phyloP scores from a whole-genome alignment of 2,113 vertebrate genomes.

The Neofelis nebulosa region DNA sequence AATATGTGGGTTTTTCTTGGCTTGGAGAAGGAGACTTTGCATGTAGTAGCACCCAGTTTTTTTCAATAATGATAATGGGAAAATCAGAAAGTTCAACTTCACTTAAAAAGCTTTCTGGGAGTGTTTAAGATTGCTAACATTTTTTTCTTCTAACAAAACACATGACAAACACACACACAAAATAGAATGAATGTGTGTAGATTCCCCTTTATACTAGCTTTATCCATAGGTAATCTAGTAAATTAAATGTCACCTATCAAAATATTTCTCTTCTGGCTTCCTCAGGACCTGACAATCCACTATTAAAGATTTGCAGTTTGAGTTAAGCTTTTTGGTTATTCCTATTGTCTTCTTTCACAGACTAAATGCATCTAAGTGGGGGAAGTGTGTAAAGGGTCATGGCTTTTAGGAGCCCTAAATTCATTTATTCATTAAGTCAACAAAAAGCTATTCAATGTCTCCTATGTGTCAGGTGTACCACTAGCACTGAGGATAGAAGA shows the following conservation, averaged over 20 bases:
- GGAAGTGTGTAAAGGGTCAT: not conserved
- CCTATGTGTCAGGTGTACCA: no score
- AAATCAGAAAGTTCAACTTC: not conserved
- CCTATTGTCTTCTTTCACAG: not conserved
- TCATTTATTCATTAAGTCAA: not conserved
- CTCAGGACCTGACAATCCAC: not conserved
- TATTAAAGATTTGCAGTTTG: not conserved
- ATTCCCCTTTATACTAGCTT: not conserved
- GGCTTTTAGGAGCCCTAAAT: not conserved
- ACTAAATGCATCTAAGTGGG: not conserved
- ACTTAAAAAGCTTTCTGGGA: conserved; percentile 31
- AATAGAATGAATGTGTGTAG: not conserved
- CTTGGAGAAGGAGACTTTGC: not conserved
- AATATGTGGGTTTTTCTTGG: not conserved
- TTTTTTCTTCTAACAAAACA: conserved; percentile 13
- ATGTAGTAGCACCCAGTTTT: not conserved
- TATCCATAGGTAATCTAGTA: not conserved
- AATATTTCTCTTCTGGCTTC: conserved; percentile 5
- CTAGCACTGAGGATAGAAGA: not conserved
- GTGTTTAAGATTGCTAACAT: not conserved
- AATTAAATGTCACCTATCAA: conserved; percentile 22
- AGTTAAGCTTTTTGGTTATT: not conserved
- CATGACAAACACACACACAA: not conserved
- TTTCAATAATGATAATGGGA: not conserved
- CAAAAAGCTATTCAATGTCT: not conserved